Evolutionary conservation across 2,113 vertebrate genomes (phyloP).

Genomic region (Tragelaphus scriptus): DNA sequence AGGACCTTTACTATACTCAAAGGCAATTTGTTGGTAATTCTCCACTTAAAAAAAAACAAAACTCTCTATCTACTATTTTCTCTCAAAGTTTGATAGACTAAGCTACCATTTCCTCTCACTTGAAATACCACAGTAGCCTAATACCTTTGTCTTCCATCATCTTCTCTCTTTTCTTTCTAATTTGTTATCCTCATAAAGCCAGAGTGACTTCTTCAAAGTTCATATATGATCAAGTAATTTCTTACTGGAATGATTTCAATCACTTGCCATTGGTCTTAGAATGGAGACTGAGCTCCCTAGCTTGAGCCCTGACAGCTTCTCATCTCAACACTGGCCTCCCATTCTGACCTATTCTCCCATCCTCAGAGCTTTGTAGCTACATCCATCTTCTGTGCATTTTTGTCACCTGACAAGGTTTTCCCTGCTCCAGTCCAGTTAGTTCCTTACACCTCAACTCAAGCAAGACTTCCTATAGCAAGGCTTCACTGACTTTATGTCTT

Average conservation of each 20-base stretch:
- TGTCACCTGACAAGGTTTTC: background rate
- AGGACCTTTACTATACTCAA: background rate
- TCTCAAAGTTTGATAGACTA: background rate
- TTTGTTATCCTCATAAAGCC: background rate
- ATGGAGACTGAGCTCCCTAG: background rate
- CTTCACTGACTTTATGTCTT: background rate
- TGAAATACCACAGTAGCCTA: background rate
- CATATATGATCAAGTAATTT: background rate
- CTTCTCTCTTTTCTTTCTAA: background rate
- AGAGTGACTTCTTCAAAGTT: background rate
- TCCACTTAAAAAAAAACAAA: background rate
- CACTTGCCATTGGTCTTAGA: background rate
- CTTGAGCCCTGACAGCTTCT: background rate
- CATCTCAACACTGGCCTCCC: background rate
- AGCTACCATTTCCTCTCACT: background rate
- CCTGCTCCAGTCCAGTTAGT: background rate
- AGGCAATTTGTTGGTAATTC: background rate
- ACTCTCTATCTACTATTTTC: background rate
- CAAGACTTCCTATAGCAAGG: background rate
- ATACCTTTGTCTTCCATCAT: background rate
- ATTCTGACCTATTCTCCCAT: background rate
- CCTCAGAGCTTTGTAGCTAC: background rate
- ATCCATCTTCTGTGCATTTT: rapidly evolving
- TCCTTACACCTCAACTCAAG: background rate
- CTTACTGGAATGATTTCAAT: background rate